Evolutionary conservation across 2,888 invertebrate species (phyloP).

Genomic region (Cremastinae sp.): DNA sequence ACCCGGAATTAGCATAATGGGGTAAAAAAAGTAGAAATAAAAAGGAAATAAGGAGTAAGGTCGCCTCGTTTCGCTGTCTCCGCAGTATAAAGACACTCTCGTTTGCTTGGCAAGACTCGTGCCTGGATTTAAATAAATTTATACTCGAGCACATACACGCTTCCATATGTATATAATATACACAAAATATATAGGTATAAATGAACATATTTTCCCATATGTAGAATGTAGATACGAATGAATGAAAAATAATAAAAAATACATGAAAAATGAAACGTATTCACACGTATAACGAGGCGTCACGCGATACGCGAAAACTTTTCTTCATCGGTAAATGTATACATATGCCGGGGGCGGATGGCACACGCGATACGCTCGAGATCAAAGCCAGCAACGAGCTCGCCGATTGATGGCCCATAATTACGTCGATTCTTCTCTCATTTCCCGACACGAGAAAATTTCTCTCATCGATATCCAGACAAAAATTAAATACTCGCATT

Average conservation of each 20-base stretch:
- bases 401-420: slow-evolving; percentile 60
- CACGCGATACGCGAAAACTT: slow-evolving; percentile 56
- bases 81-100: slow-evolving; percentile 38
- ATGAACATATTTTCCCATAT: too few relatives aligned
- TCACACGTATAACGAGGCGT: slow-evolving; percentile 56
- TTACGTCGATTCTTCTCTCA: slow-evolving; percentile 28
- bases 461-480: too few relatives aligned
- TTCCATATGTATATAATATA: background rate
- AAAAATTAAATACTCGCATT: too few relatives aligned
- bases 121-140: slow-evolving; percentile 55
- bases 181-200: background rate
- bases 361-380: slow-evolving; percentile 64
- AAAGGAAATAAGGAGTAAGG: slow-evolving; percentile 38
- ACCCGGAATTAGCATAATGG: slow-evolving; percentile 42
- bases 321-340: background rate
- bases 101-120: slow-evolving; percentile 42
- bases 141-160: background rate
- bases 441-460: slow-evolving; percentile 9
- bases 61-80: slow-evolving; percentile 21
- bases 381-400: slow-evolving; percentile 60
- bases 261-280: slow-evolving; percentile 46
- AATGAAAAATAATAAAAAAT: slow-evolving; percentile 20
- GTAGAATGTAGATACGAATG: background rate
- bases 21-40: slow-evolving; percentile 2
- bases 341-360: slow-evolving; percentile 39